Evolutionary conservation across 2,113 vertebrate species (phyloP), one percentile per base, ranked within the genome.

Genomic region (Hiodon alosoides): DNA sequence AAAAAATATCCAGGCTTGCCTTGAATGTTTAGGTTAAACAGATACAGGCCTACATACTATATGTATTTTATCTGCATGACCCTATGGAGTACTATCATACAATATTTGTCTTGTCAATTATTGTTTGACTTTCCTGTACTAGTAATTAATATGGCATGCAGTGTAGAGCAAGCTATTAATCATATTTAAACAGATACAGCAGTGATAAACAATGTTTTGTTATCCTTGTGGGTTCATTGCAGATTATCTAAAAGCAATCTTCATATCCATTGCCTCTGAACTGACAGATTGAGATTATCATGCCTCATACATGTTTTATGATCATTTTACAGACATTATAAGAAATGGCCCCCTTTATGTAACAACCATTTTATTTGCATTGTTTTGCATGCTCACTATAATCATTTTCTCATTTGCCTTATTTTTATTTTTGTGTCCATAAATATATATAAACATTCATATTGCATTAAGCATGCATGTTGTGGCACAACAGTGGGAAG

Each of bases 81-180:
- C 81, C 2, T 55, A 71, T 4, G 76, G 62, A 78, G 83, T 81
- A 72, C 80, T 79, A 81, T 61, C 59, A 61, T n/a, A 86, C 88
- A 85, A 62, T 87, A 88, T 89, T 89, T 90, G 87, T 88, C 87
- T 88, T 85, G 87, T 87, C 86, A 85, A 86, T 86, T 87, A 89
- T 90, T 84, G 86, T 87, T 86, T 81, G 79, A 80, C 75, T 82
- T 84, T 83, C 82, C 76, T 64, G 76, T 76, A 78, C 76, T 87
- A 84, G 86, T 87, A 86, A 89, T 87, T 87, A 89, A 89, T 85
- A 85, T 84, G 85, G 86, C 78, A 61, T 67, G 81, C 79, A 67
- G 80, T 81, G 84, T 87, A 84, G 81, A 83, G 83, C 83, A 78
- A 82, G 83, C 82, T 87, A 85, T 88, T 89, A 86, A 87, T 91